These are phyloP conservation scores for Mixornis gularis DNA, from an alignment of 2,113 vertebrate species.

Conservation along the genomic window DNA sequence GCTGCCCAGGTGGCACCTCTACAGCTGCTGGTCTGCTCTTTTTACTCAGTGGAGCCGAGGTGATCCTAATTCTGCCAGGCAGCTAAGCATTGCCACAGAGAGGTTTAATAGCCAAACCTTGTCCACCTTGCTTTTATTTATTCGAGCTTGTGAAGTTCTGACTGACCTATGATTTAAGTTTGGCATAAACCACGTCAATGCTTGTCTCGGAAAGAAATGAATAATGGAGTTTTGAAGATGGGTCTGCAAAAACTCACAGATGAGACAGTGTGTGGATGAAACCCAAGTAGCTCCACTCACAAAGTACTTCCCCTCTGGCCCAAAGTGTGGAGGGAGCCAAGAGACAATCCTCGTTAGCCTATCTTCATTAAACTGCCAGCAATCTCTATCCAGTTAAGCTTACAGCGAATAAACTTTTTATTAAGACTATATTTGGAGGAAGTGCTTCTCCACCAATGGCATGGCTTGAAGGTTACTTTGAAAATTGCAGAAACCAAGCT, in stretches of 20 bases:
- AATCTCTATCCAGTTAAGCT: not conserved
- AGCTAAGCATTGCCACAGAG: not conserved
- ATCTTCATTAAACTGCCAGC: not conserved
- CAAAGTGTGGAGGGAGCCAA: not conserved
- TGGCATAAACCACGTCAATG: not conserved
- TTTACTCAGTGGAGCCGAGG: not conserved
- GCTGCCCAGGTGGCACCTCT: not conserved
- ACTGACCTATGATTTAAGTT: not conserved
- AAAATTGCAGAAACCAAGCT: not conserved
- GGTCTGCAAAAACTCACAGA: not conserved
- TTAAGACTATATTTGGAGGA: not conserved
- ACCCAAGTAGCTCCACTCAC: not conserved
- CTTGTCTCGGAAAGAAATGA: not conserved
- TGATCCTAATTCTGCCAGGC: not conserved
- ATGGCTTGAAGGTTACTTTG: not conserved
- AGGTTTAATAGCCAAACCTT: constrained; percentile 20
- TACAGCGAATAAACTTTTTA: not conserved
- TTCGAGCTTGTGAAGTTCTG: not conserved
- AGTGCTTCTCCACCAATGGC: not conserved
- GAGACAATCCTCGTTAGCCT: not conserved
- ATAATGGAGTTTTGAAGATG: not conserved
- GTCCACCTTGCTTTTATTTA: not conserved
- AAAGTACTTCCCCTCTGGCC: not conserved
- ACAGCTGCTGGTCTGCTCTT: not conserved
- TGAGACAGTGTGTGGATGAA: not conserved